Evolutionary conservation across 2,888 invertebrate species (phyloP).

Genomic region (Leptinotarsa peninsularis): DNA sequence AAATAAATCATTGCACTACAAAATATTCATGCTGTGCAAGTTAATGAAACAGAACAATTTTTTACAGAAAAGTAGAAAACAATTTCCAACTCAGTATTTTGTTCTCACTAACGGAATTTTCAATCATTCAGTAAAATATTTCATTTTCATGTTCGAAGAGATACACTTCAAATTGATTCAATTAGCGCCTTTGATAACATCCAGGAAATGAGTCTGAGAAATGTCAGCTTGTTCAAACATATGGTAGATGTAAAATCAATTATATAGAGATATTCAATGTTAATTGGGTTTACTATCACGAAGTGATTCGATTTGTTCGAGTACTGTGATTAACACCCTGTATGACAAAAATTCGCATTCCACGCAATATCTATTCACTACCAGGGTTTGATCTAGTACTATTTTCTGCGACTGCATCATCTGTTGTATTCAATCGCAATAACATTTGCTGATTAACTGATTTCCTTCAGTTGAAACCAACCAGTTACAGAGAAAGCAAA

Average conservation of each 20-base stretch:
- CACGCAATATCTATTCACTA: not conserved
- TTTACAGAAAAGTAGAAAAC: not conserved
- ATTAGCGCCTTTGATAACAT: not conserved
- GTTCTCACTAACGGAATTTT: not conserved
- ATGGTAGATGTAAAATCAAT: conserved; percentile 1
- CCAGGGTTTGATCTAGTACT: no score
- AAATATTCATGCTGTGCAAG: conserved; percentile 13
- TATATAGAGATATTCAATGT: not conserved
- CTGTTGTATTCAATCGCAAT: no score
- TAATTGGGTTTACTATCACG: not conserved
- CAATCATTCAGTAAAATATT: not conserved
- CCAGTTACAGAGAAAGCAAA: no score
- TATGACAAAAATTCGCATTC: not conserved
- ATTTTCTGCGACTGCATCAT: no score
- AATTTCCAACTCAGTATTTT: not conserved
- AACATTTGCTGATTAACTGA: no score
- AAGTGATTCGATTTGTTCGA: not conserved
- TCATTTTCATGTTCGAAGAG: not conserved
- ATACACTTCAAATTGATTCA: not conserved
- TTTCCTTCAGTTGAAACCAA: no score
- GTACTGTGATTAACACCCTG: no score
- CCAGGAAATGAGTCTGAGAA: conserved; percentile 7
- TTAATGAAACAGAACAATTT: conserved; percentile 5
- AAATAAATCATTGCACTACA: not conserved
- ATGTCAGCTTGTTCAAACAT: conserved; percentile 9